Percentiles rank a stretch among this genome's conserved stretches.
These are phyloP conservation scores for Montipora capricornis DNA, from an alignment of 64 coral and sea anemone genomes.

Conservation along the genomic window DNA sequence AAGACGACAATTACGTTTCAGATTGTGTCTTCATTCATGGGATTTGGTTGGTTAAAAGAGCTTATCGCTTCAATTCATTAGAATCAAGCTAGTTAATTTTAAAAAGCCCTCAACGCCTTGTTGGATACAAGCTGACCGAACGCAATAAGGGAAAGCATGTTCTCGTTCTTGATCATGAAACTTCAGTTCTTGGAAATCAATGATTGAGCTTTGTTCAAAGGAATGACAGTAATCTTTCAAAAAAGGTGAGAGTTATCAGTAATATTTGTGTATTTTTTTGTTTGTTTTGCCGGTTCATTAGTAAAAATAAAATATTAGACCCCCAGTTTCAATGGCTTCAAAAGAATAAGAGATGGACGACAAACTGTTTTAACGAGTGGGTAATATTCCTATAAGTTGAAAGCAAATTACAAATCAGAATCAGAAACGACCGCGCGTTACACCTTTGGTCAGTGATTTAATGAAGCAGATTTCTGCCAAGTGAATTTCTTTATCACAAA, in stretches of 20 bases:
- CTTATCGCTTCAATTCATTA: not conserved
- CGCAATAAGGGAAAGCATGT: not conserved
- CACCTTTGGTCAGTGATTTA: not conserved
- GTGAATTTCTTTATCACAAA: not conserved
- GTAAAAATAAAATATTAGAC: not conserved
- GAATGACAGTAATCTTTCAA: not conserved
- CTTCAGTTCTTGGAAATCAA: too few relatives aligned
- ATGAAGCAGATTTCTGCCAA: not conserved
- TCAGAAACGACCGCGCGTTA: not conserved
- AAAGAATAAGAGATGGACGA: constrained; percentile 18
- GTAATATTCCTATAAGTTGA: not conserved
- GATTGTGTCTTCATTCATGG: not conserved
- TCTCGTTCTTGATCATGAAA: too few relatives aligned
- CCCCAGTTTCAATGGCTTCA: not conserved
- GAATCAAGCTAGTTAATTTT: not conserved
- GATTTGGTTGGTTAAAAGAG: not conserved
- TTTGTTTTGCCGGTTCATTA: not conserved
- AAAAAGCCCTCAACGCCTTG: not conserved
- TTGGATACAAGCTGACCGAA: not conserved
- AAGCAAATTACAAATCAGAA: not conserved
- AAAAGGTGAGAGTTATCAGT: not conserved
- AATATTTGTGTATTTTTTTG: not conserved
- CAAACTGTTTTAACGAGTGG: constrained; percentile 7
- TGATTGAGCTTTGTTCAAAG: not conserved
- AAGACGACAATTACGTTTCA: not conserved